A percentile compares a stretch with the other conserved stretches of the same genome.
These are phyloP conservation scores for Timandra comae DNA, from an alignment of 2,888 invertebrate genomes.

Conservation along the genomic window DNA sequence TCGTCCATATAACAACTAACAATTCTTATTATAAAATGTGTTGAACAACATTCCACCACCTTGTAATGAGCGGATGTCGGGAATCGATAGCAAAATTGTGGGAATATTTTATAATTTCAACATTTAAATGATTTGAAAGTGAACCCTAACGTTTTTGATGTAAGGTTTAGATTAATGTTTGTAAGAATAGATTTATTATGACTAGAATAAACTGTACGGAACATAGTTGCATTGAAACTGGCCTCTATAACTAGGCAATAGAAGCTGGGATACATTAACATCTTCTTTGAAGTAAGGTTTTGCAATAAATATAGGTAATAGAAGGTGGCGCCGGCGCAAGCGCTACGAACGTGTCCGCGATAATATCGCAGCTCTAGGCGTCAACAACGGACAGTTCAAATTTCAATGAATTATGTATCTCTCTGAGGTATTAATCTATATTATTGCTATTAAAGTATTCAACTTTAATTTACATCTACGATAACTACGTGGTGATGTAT, in stretches of 20 bases:
- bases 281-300: slow-evolving; percentile 42
- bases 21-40: slow-evolving; percentile 59
- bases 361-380: slow-evolving; percentile 56
- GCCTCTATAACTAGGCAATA: slow-evolving; percentile 48
- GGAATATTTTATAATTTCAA: slow-evolving; percentile 59
- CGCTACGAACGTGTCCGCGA: slow-evolving; percentile 42
- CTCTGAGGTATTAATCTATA: too few species aligned
- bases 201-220: slow-evolving; percentile 42
- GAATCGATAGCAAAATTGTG: slow-evolving; percentile 69
- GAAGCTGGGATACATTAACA: slow-evolving; percentile 41
- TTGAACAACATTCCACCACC: slow-evolving; percentile 66
- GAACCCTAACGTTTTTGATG: neutral
- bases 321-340: slow-evolving; percentile 12
- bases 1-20: slow-evolving; percentile 40
- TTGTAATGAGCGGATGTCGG: slow-evolving; percentile 72
- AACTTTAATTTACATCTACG: too few species aligned
- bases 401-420: neutral
- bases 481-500: too few species aligned
- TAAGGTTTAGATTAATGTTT: slow-evolving; percentile 16
- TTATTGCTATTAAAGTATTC: too few species aligned
- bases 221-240: slow-evolving; percentile 46
- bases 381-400: slow-evolving; percentile 25
- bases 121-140: slow-evolving; percentile 4
- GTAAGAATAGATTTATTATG: slow-evolving; percentile 24
- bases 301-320: slow-evolving; percentile 35